Conservation (phyloP, 2,888 invertebrate genomes). For the Hirtodrosophila alboralis region DNA sequence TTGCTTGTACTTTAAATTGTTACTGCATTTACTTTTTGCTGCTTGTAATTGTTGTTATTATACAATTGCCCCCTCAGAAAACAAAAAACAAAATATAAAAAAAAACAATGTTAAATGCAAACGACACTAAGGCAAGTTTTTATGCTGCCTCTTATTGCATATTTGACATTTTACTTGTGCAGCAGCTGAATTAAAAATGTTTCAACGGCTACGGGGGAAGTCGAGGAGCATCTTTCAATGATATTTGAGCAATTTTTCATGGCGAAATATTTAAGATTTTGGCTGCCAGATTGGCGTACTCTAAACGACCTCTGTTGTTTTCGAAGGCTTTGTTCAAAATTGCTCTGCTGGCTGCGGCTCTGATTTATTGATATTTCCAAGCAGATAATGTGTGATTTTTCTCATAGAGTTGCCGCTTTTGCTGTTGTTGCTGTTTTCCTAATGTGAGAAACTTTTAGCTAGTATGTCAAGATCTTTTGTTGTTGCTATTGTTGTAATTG, state of each 20-base stretch:
- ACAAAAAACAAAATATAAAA: constrained; percentile 29
- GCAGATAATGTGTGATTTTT: constrained; percentile 82
- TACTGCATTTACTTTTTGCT: constrained; percentile 68
- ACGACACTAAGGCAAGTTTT: constrained; percentile 42
- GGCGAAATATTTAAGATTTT: constrained; percentile 69
- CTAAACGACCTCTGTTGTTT: constrained; percentile 49
- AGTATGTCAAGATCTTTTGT: constrained; percentile 66
- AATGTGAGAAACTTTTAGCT: constrained; percentile 73
- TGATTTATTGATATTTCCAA: constrained; percentile 81
- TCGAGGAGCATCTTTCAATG: constrained; percentile 53
- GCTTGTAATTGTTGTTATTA: constrained; percentile 75
- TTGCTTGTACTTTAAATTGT: constrained; percentile 62
- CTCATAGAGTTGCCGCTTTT: constrained; percentile 64
- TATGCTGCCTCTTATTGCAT: constrained; percentile 58
- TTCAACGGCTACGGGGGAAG: not conserved
- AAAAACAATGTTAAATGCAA: constrained; percentile 51
- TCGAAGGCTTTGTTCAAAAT: constrained; percentile 55
- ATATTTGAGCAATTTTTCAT: constrained; percentile 72
- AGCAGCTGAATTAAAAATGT: constrained; percentile 33
- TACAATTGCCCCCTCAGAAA: constrained; percentile 59
- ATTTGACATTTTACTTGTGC: constrained; percentile 75
- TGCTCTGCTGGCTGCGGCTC: constrained; percentile 42
- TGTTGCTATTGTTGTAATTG: constrained; percentile 46
- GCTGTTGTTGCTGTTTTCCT: constrained; percentile 43
- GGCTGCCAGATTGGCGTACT: constrained; percentile 58